Conservation (phyloP, 2,797 vertebrate genomes). For the Argya squamiceps region DNA sequence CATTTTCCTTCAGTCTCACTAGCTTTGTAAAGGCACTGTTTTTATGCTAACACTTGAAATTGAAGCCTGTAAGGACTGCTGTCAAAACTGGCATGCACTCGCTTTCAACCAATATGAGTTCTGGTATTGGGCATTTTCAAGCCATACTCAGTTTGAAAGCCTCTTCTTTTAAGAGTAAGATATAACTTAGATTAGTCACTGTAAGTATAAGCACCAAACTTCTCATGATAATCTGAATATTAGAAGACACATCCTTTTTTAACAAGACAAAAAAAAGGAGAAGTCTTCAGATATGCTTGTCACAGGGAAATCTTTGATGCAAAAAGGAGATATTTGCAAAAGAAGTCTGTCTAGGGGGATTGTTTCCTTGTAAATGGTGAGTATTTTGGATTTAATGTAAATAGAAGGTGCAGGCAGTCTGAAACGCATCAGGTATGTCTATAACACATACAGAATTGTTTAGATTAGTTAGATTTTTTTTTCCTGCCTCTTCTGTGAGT, state of each 20-base stretch:
- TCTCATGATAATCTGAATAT: not conserved
- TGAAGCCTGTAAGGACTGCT: not conserved
- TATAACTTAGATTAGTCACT: not conserved
- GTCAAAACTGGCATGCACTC: not conserved
- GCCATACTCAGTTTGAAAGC: not conserved
- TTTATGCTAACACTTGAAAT: not conserved
- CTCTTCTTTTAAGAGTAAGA: not conserved
- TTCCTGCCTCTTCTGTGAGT: not conserved
- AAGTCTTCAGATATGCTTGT: not conserved
- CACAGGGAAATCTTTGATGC: not conserved
- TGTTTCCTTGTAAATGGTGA: not conserved
- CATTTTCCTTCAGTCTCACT: not conserved
- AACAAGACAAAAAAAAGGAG: not conserved
- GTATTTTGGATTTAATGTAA: not conserved
- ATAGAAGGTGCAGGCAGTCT: not conserved
- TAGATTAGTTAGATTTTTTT: not conserved
- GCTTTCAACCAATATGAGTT: not conserved
- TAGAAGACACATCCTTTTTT: not conserved
- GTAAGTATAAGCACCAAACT: not conserved
- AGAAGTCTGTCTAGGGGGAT: accelerated
- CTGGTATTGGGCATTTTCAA: not conserved
- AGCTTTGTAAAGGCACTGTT: not conserved
- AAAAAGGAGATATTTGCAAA: not conserved
- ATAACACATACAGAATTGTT: not conserved
- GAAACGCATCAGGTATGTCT: not conserved